Evolutionary conservation across 1,140 invertebrate species (phyloP).

Genomic region (Cotesia chilonis): DNA sequence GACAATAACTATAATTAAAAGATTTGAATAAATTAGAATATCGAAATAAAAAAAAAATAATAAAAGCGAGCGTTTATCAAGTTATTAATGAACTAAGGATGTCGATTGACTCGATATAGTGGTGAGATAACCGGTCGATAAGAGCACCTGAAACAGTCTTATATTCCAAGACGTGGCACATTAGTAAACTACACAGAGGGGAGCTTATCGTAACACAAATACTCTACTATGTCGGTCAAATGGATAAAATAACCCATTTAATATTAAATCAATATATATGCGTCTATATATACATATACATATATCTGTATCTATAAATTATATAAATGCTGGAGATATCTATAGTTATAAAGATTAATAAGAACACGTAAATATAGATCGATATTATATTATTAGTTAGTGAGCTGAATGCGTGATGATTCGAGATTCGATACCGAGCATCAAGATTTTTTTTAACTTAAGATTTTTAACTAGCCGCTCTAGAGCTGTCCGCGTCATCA

Average conservation of each 20-base stretch:
- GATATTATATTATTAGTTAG: neutral
- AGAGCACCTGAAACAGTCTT: neutral
- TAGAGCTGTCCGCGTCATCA: neutral
- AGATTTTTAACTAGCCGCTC: neutral
- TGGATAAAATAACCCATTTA: slow-evolving; percentile 10
- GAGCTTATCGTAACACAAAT: slow-evolving; percentile 9
- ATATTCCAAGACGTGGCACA: slow-evolving; percentile 7
- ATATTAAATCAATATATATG: no score
- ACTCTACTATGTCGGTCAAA: slow-evolving; percentile 8
- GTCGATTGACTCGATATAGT: neutral
- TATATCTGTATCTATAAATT: no score
- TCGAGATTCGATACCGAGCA: neutral
- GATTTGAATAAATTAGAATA: no score
- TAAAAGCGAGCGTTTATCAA: no score
- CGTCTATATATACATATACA: neutral
- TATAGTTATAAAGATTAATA: no score
- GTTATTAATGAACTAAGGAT: no score
- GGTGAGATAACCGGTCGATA: neutral
- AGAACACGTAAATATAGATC: no score
- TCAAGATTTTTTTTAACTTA: neutral
- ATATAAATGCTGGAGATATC: no score
- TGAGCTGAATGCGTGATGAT: neutral
- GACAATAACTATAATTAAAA: no score
- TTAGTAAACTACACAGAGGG: neutral
- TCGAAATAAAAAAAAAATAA: no score